A percentile compares a stretch with the other conserved stretches of the same genome.
phyloP scores from a whole-genome alignment of 2,113 vertebrate species.

The Panthera leo region DNA sequence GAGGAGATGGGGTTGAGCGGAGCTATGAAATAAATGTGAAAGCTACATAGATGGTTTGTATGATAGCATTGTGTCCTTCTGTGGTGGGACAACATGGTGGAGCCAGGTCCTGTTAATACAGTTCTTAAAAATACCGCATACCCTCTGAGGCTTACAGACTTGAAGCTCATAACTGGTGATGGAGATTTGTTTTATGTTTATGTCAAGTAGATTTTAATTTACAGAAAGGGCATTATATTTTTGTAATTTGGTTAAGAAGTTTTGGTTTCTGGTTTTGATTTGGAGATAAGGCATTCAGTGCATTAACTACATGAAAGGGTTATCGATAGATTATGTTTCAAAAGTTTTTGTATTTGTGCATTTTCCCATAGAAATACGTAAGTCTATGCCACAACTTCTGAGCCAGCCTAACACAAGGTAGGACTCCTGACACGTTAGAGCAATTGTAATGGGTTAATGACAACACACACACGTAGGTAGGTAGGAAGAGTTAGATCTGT shows the following conservation, averaged over 20 bases:
- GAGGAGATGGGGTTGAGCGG: background rate
- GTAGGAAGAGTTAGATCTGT: background rate
- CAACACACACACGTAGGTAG: background rate
- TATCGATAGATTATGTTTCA: background rate
- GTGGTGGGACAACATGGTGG: background rate
- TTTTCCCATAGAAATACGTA: background rate
- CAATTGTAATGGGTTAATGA: background rate
- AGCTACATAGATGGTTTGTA: background rate
- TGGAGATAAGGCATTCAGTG: background rate
- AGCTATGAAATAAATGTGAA: background rate
- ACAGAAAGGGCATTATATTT: background rate
- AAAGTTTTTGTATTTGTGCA: conserved; percentile 25
- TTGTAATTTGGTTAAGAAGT: background rate
- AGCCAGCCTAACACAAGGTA: background rate
- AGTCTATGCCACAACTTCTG: background rate
- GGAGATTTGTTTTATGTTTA: background rate
- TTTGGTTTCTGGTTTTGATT: conserved; percentile 41
- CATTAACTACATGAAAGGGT: background rate
- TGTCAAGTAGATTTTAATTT: background rate
- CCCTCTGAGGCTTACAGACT: background rate
- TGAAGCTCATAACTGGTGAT: background rate
- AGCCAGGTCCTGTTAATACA: background rate
- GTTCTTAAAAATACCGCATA: background rate
- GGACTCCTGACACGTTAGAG: background rate
- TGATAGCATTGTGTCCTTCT: background rate